Base-by-base conservation (phyloP, 2,888 invertebrate genomes). In the Pocota personata region DNA sequence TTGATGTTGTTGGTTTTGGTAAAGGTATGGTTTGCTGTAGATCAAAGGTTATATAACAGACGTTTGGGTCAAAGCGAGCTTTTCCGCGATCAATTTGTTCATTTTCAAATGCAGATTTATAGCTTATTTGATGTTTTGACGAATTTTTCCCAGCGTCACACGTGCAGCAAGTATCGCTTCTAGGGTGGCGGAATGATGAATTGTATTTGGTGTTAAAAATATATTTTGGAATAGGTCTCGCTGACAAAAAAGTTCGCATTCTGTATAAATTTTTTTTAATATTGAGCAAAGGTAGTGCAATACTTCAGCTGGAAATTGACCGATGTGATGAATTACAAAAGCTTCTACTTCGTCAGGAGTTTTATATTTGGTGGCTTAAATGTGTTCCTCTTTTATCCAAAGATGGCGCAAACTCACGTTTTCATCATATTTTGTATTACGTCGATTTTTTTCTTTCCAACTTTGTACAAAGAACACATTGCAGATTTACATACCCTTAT, bases 31-130 rank as follows among this genome's bases (percentile, higher is more conserved):
- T 46, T 50, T 8, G 19, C 35, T n/a, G 79, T 50, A 10, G 30
- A 72, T 27, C 75, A 60, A 55, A 79, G 62, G 37, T 37, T 37
- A 37, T 4, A 86, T 76, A 16, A 57, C 62, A 40, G 37, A 37
- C 84, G 10, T 2, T 55, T 14, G 52, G 30, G 40, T 60, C 58
- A 24, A 40, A 40, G 12, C 37, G 37, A 24, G 58, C 40, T 60
- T 60, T 60, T 46, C 30, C 24, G 8, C 12, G 24, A 24, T 24
- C 7, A 24, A 24, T 48, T 48, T 48, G 19, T 12, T 48, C 24
- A 24, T 48, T 21, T 24, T 48, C 24, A 48, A 48, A 48, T 24
- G 48, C 48, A 21, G 21, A 21, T 19, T 48, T 48, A 12, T 48
- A 48, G 16, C 60, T 60, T 5, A 21, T 48, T 32, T 30, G 32